Percentiles rank a stretch among this genome's conserved stretches.
These are phyloP conservation scores for Plutella xylostella DNA, from an alignment of 2,888 invertebrate species.

Conservation along the genomic window DNA sequence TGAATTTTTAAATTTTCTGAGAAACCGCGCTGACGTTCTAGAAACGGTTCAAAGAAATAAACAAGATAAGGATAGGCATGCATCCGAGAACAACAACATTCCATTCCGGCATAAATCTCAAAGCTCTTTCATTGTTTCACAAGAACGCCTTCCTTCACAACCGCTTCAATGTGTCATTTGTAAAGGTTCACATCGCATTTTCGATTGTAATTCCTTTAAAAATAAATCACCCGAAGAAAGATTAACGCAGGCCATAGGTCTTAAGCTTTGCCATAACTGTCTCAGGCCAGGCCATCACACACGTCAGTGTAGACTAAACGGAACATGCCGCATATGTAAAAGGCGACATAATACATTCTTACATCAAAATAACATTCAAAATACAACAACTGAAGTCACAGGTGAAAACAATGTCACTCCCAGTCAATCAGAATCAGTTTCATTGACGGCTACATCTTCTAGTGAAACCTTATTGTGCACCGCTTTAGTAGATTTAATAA, in stretches of 20 bases:
- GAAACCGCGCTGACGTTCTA: background rate
- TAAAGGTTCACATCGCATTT: background rate
- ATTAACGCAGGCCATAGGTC: background rate
- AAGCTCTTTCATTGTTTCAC: background rate
- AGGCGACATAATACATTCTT: background rate
- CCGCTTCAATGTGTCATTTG: background rate
- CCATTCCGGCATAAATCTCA: background rate
- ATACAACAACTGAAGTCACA: no score
- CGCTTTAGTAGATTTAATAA: background rate
- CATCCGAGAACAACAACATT: background rate
- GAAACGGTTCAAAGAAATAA: background rate
- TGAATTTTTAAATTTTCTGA: background rate
- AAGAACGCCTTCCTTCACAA: background rate
- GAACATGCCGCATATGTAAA: background rate
- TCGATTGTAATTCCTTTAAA: background rate
- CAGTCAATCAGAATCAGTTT: background rate
- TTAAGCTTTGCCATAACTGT: background rate
- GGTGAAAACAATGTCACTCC: background rate
- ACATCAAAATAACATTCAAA: background rate
- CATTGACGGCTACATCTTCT: background rate
- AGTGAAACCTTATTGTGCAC: background rate
- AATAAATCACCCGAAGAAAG: background rate
- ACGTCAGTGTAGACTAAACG: background rate
- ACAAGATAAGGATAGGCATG: background rate
- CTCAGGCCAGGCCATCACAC: background rate